Evolutionary conservation across 2,888 invertebrate species (phyloP).

Genomic region (Serrognathus titanus): DNA sequence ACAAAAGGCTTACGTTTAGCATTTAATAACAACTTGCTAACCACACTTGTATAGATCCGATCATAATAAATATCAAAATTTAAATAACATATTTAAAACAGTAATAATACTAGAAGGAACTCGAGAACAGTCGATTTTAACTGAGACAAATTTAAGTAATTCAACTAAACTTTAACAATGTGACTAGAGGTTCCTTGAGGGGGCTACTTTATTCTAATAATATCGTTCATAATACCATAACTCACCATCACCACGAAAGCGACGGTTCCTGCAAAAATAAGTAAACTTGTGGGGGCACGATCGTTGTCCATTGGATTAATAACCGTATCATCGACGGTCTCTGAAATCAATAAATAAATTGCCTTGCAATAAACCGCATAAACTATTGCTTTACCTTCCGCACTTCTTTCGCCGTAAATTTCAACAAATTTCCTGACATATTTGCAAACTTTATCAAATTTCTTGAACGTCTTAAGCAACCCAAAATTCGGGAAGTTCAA

Average conservation of each 20-base stretch:
- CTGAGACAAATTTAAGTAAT: neutral
- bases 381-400: constrained; percentile 4
- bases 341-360: neutral
- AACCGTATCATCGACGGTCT: neutral
- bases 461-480: constrained; percentile 5
- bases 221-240: constrained; percentile 12
- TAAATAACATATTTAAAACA: neutral
- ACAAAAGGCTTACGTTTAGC: too few relatives aligned
- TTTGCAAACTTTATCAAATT: constrained; percentile 17
- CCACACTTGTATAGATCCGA: too few relatives aligned
- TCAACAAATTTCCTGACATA: constrained; percentile 25
- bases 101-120: neutral
- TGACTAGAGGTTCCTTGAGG: neutral
- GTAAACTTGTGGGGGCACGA: constrained; percentile 10
- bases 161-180: neutral
- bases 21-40: too few relatives aligned
- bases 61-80: too few relatives aligned
- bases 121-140: neutral
- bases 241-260: constrained; percentile 11
- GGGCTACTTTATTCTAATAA: constrained; percentile 11
- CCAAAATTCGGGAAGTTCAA: constrained; percentile 11
- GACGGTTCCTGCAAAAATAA: constrained; percentile 12
- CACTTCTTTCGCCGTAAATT: constrained; percentile 7
- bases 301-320: constrained; percentile 7
- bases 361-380: neutral